phyloP scores from a whole-genome alignment of 2,113 vertebrate species.

The Peromyscus polionotus region DNA sequence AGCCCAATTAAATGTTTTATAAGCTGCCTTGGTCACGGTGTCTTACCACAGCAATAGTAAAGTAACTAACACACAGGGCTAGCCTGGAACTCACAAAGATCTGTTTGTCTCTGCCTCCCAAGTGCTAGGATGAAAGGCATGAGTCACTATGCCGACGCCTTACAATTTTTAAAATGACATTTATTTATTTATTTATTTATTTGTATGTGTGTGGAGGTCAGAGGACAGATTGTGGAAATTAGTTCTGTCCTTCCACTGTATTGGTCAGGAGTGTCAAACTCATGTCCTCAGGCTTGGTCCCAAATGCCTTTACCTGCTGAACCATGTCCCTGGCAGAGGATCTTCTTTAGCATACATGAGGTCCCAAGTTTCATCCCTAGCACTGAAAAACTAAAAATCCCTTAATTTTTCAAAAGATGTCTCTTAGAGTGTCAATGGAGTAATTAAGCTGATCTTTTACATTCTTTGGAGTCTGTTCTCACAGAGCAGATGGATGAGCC shows the following conservation, averaged over 20 bases:
- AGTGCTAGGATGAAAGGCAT: neutral
- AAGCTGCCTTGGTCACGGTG: neutral
- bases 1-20: neutral
- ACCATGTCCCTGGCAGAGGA: neutral
- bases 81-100: neutral
- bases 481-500: slow-evolving; percentile 21
- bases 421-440: slow-evolving; percentile 26
- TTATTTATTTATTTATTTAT: neutral
- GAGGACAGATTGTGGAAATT: neutral
- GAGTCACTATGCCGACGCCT: neutral
- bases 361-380: neutral
- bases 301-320: neutral
- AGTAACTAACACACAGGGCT: neutral
- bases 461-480: slow-evolving; percentile 8
- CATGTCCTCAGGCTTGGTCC: neutral
- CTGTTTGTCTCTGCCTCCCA: neutral
- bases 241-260: neutral
- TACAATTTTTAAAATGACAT: neutral
- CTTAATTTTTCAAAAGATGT: neutral
- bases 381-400: neutral
- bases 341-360: neutral
- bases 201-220: neutral
- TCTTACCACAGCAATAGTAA: neutral
- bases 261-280: neutral
- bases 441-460: slow-evolving; percentile 18